phyloP scores from a whole-genome alignment of 2,113 vertebrate genomes.

The Cottus gobio region DNA sequence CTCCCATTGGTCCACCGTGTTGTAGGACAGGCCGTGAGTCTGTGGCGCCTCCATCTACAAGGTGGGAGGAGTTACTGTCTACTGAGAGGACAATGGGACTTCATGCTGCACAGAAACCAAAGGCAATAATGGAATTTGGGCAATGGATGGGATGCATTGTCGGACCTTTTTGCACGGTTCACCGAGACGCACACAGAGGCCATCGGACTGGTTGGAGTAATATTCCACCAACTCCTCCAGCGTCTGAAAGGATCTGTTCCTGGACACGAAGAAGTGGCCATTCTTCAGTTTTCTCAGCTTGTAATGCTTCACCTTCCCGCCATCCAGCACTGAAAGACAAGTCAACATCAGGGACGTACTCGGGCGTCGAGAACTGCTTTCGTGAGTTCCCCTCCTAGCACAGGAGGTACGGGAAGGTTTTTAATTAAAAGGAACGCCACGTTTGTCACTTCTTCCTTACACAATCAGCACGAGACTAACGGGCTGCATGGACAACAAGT shows the following conservation, averaged over 20 bases:
- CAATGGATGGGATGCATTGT: no score
- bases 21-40: constrained; percentile 89
- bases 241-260: constrained; percentile 79
- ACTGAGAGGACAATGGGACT: background rate
- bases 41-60: constrained; percentile 68
- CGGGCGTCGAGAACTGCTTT: no score
- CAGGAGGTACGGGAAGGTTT: background rate
- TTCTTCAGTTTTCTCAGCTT: constrained; percentile 84
- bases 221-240: constrained; percentile 86
- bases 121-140: background rate
- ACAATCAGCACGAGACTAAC: background rate
- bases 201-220: constrained; percentile 83
- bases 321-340: constrained; percentile 86
- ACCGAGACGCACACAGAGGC: constrained; percentile 86
- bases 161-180: constrained; percentile 91
- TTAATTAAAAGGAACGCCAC: background rate
- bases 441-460: background rate
- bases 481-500: background rate
- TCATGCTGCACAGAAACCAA: background rate
- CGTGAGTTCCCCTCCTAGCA: no score
- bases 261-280: constrained; percentile 85
- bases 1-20: constrained; percentile 96
- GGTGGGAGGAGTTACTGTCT: background rate
- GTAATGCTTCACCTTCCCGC: constrained; percentile 90
- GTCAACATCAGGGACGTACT: background rate